Base-by-base conservation (phyloP, 2,888 invertebrate genomes). In the Brachyptera risi region DNA sequence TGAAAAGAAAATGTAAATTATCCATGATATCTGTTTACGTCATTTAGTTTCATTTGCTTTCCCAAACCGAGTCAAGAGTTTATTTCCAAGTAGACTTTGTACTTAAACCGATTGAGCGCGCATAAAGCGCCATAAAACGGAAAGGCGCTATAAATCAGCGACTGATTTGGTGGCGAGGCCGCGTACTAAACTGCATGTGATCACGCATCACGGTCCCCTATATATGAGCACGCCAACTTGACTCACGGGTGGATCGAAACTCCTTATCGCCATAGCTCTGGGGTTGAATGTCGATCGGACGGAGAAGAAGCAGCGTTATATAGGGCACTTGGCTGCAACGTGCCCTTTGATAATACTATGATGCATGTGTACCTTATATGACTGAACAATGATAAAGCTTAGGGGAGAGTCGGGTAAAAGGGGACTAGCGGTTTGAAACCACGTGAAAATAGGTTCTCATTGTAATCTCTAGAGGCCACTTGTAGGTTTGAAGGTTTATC, bases 131-230 rank as follows among this genome's bases (percentile, higher is more conserved):
- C 50, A 35, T 21, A 59, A 50, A 40, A 31, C 50, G 37, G 50
- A 40, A 59, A 59, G 59, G 50, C 49, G 59, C 50, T 23, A 50
- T 59, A 59, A 59, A 59, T 59, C 59, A 59, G 50, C 44, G 50
- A 44, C 24, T 37, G 59, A 44, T 59, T 59, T 50, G 50, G 59
- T 47, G 50, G 19, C 50, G 40, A 23, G 50, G 59, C 49, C 50
- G n/a, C 27, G n/a, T 1, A 35, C 17, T 21, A 42, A 59, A 59
- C 50, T 13, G 59, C 35, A 40, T 9, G 50, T 37, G 37, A 31
- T 59, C 50, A 59, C 59, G 59, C 59, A 7, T 44, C n/a, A 19
- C 15, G 3, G 59, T n/a, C 40, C 19, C 19, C 27, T 17, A 4
- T 19, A 31, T 3, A 17, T 17, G 38, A 15, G 13, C 49, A 24